phyloP scores from a whole-genome alignment of 2,888 invertebrate species.

The Mimachlamys varia region DNA sequence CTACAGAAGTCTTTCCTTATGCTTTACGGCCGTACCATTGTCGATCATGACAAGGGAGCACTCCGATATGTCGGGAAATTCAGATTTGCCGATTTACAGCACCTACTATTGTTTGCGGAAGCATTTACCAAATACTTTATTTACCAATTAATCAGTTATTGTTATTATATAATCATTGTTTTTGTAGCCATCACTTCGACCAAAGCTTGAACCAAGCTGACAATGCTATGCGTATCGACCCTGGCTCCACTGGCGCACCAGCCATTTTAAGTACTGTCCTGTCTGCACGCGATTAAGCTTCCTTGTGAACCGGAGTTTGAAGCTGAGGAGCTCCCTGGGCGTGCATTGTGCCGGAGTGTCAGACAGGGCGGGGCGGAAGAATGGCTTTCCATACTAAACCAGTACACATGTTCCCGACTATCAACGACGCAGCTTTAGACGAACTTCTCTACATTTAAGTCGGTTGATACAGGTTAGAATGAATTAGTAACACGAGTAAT shows the following conservation, averaged over 20 bases:
- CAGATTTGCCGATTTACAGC: too few species aligned
- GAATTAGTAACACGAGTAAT: background rate
- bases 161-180: background rate
- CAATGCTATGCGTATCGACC: background rate
- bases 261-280: conserved; percentile 22
- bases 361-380: background rate
- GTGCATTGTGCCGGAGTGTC: background rate
- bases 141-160: background rate
- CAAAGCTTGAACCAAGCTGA: background rate
- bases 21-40: background rate
- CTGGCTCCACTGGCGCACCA: conserved; percentile 8
- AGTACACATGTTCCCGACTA: background rate
- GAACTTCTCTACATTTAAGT: background rate
- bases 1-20: background rate
- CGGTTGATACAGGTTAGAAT: background rate
- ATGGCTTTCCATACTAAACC: background rate
- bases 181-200: background rate
- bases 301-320: background rate
- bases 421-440: background rate
- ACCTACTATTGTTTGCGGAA: too few species aligned
- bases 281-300: conserved; percentile 33
- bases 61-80: too few species aligned
- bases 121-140: too few species aligned
- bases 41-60: background rate
- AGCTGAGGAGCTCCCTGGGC: background rate